Conservation (phyloP, 2,797 vertebrate genomes). For the Spheniscus humboldti region DNA sequence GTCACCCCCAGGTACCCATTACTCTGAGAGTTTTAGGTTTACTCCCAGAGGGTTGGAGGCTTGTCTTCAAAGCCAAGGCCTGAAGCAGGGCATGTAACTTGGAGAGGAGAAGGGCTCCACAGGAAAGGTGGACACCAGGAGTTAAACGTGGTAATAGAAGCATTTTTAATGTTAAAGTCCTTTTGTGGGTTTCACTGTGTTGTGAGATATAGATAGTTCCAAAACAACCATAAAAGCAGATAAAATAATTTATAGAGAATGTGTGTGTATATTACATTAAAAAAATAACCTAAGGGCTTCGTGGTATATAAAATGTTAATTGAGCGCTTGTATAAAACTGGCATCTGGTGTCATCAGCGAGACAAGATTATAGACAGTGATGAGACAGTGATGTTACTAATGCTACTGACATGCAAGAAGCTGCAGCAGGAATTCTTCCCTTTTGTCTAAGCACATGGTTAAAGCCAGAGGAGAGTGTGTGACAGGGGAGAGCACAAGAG, state of each 20-base stretch:
- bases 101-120: not conserved
- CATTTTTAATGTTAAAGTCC: not conserved
- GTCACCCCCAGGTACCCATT: not conserved
- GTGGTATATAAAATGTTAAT: not conserved
- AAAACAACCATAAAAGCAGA: not conserved
- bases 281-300: not conserved
- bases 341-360: not conserved
- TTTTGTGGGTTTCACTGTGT: not conserved
- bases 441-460: not conserved
- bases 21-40: not conserved
- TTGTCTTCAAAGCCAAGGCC: not conserved
- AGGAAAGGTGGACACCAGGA: not conserved
- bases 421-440: not conserved
- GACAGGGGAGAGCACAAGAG: not conserved
- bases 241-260: not conserved
- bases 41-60: not conserved
- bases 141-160: not conserved
- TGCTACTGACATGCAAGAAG: not conserved
- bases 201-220: not conserved
- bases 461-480: not conserved
- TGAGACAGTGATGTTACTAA: constrained; percentile 8
- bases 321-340: not conserved
- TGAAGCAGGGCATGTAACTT: not conserved
- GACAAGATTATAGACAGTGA: not conserved
- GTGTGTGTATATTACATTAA: not conserved